Percentiles rank a stretch among this genome's conserved stretches.
phyloP scores from a whole-genome alignment of 2,888 invertebrate species.

The Patella pellucida region DNA sequence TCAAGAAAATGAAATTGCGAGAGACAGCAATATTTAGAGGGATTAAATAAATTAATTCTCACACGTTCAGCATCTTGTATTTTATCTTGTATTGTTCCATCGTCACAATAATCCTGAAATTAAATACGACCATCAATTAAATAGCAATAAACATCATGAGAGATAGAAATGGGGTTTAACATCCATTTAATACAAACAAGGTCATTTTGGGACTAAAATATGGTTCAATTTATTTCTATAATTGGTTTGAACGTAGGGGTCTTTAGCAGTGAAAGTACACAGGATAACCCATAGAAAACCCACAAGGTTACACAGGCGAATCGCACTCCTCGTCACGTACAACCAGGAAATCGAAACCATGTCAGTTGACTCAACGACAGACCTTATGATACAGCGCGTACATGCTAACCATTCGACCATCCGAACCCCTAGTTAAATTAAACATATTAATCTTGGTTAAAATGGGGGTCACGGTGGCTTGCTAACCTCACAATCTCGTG shows the following conservation, averaged over 20 bases:
- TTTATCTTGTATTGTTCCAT: slow-evolving; percentile 66
- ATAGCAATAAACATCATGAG: neutral
- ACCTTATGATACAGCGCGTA: too few relatives aligned
- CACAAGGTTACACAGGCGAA: too few relatives aligned
- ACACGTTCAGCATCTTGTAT: slow-evolving; percentile 61
- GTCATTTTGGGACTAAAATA: neutral
- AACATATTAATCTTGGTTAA: neutral
- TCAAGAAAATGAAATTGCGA: too few relatives aligned
- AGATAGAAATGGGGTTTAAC: too few relatives aligned
- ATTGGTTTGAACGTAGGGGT: too few relatives aligned
- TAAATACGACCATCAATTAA: neutral
- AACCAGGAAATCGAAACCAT: too few relatives aligned
- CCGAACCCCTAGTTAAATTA: slow-evolving; percentile 14
- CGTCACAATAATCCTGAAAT: slow-evolving; percentile 68
- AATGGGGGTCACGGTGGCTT: neutral
- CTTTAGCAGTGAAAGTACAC: too few relatives aligned
- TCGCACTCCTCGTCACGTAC: neutral
- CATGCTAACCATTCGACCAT: neutral
- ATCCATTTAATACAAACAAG: neutral
- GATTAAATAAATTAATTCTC: slow-evolving; percentile 17
- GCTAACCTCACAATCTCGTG: too few relatives aligned
- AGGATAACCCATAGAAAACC: too few relatives aligned
- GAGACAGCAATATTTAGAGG: too few relatives aligned
- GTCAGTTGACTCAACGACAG: too few relatives aligned
- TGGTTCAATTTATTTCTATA: too few relatives aligned